phyloP scores from a whole-genome alignment of 2,888 invertebrate species.

The Parochlus steinenii region DNA sequence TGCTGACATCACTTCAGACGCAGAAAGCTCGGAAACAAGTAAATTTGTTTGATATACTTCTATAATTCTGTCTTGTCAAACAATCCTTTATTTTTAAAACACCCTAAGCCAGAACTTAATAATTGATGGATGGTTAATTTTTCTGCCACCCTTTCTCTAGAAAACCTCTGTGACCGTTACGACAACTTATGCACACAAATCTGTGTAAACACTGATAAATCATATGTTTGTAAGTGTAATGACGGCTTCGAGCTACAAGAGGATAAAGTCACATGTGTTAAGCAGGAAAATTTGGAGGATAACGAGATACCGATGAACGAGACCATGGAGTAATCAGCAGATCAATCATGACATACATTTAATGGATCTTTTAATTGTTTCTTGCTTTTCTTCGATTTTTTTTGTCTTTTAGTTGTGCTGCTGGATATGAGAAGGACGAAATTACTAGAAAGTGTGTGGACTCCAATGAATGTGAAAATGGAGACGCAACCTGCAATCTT shows the following conservation, averaged over 20 bases:
- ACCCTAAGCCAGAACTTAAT: background rate
- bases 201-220: conserved; percentile 39
- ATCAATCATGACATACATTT: conserved; percentile 5
- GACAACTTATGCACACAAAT: conserved; percentile 37
- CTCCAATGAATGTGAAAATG: conserved; percentile 50
- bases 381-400: background rate
- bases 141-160: conserved; percentile 22
- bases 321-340: background rate
- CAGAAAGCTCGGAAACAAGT: too few relatives aligned
- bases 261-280: conserved; percentile 34
- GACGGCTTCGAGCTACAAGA: conserved; percentile 31
- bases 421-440: conserved; percentile 29
- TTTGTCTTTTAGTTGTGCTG: conserved; percentile 22
- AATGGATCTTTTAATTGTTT: too few relatives aligned
- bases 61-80: too few relatives aligned
- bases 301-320: conserved; percentile 8
- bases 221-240: conserved; percentile 35
- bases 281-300: conserved; percentile 11
- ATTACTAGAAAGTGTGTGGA: conserved; percentile 35
- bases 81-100: too few relatives aligned
- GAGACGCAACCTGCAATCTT: conserved; percentile 48
- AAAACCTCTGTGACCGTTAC: conserved; percentile 39
- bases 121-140: background rate
- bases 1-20: conserved; percentile 21
- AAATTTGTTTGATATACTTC: too few relatives aligned